Conservation (phyloP, 1,140 invertebrate genomes). For the Brachionus rotundiformis region DNA sequence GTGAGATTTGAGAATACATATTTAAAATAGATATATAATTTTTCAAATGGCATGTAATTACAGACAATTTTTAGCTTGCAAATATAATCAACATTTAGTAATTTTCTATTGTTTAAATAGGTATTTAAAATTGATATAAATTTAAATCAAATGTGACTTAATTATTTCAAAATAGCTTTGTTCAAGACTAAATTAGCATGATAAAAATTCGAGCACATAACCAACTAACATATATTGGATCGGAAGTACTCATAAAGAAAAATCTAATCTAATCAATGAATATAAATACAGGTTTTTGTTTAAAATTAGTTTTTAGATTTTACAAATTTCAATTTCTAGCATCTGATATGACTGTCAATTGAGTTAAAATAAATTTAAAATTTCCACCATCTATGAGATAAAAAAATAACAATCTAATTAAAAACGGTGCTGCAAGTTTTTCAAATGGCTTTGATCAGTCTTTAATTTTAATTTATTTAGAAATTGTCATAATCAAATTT, state of each 20-base stretch:
- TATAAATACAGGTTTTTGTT: background rate
- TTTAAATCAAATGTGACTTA: background rate
- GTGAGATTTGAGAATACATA: background rate
- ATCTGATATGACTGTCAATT: background rate
- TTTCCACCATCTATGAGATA: too few species aligned
- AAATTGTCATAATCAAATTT: background rate
- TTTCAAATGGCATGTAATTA: background rate
- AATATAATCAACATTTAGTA: background rate
- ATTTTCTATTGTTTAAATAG: background rate
- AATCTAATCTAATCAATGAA: background rate
- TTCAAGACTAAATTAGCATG: background rate
- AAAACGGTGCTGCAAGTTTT: background rate
- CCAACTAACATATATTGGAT: background rate
- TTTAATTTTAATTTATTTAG: background rate
- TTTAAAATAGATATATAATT: too few species aligned
- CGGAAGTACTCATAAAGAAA: background rate
- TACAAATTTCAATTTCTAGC: background rate
- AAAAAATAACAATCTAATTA: too few species aligned
- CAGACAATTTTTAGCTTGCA: background rate
- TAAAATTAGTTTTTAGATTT: too few species aligned
- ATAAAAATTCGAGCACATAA: background rate
- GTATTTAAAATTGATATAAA: background rate
- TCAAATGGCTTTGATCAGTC: background rate
- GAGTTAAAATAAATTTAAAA: too few species aligned
- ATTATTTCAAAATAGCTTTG: background rate